Conservation (phyloP, 2,113 vertebrate species). For the Sapayoa aenigma region DNA sequence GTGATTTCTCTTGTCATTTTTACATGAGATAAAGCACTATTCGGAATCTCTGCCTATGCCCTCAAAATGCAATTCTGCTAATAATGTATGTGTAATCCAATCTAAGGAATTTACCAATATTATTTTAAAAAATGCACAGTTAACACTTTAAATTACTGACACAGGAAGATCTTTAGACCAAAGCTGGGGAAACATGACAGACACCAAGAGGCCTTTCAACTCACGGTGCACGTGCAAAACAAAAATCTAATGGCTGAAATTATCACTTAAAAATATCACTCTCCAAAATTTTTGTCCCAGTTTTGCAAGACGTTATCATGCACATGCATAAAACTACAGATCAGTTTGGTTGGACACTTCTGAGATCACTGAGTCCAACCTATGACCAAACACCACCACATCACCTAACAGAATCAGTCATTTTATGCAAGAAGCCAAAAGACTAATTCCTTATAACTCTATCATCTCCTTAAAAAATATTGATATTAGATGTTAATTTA, state of each 20-base stretch:
- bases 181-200: not conserved
- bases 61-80: not conserved
- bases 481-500: not conserved
- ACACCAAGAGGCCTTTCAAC: not conserved
- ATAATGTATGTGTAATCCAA: not conserved
- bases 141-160: not conserved
- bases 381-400: too few relatives aligned
- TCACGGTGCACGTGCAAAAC: not conserved
- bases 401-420: not conserved
- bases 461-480: not conserved
- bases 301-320: accelerated
- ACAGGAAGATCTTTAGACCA: not conserved
- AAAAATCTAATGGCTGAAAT: not conserved
- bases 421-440: not conserved
- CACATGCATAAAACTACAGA: not conserved
- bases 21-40: not conserved
- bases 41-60: accelerated
- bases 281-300: not conserved
- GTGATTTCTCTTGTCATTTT: not conserved
- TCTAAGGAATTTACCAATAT: not conserved
- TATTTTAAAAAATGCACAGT: accelerated
- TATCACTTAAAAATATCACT: not conserved
- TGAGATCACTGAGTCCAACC: not conserved
- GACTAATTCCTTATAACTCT: not conserved
- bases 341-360: not conserved